A percentile compares a stretch with the other conserved stretches of the same genome.
These are phyloP conservation scores for Pelecanoides urinatrix DNA, from an alignment of 2,113 vertebrate species.

Conservation along the genomic window DNA sequence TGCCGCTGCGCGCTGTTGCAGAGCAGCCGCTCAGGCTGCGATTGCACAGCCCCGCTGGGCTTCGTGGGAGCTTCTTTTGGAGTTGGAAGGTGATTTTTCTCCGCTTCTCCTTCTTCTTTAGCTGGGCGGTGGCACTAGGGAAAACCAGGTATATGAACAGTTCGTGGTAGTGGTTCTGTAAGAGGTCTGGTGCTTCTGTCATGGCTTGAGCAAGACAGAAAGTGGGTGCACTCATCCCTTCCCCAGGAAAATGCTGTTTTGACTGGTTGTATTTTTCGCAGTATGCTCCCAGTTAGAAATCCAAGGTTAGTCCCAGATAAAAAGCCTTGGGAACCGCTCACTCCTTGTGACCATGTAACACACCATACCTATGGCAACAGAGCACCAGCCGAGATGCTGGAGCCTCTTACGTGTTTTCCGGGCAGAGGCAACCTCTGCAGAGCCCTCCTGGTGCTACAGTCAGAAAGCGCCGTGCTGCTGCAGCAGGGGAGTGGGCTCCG, in stretches of 20 bases:
- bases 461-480: rapidly evolving
- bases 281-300: background rate
- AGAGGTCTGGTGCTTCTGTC: background rate
- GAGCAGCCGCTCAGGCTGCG: background rate
- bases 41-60: background rate
- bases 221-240: background rate
- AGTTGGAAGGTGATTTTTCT: background rate
- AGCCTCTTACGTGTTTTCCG: rapidly evolving
- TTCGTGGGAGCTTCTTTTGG: background rate
- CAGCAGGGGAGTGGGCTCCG: background rate
- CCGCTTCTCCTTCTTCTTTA: background rate
- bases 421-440: background rate
- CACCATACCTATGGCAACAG: background rate
- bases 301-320: background rate
- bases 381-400: background rate
- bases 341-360: background rate
- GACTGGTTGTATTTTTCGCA: background rate
- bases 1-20: background rate
- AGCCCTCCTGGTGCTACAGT: background rate
- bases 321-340: background rate
- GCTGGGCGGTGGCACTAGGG: background rate
- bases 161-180: background rate
- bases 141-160: rapidly evolving
- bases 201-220: background rate
- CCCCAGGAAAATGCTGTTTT: background rate